Evolutionary conservation across 2,888 invertebrate genomes (phyloP).

Genomic region (Andrena camellia): DNA sequence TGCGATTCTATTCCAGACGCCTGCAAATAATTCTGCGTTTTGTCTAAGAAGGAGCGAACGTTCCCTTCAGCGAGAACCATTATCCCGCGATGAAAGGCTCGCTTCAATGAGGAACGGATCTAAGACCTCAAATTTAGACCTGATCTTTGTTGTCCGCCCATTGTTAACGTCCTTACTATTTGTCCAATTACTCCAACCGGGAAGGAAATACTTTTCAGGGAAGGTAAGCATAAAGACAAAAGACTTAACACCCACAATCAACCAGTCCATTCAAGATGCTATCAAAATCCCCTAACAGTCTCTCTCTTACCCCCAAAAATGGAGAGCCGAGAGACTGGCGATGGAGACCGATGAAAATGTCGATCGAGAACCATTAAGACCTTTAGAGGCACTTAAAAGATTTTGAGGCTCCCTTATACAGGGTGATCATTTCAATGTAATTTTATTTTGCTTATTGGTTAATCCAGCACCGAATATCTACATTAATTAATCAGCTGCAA

Average conservation of each 20-base stretch:
- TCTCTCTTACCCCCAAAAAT: too few relatives aligned
- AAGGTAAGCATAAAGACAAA: not conserved
- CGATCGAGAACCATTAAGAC: too few relatives aligned
- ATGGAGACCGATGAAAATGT: too few relatives aligned
- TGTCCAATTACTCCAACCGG: conserved; percentile 4
- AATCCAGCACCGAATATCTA: too few relatives aligned
- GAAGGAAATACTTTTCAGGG: not conserved
- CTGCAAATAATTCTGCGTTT: conserved; percentile 44
- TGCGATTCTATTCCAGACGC: conserved; percentile 22
- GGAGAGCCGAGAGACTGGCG: too few relatives aligned
- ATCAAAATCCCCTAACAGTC: too few relatives aligned
- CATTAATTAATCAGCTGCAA: too few relatives aligned
- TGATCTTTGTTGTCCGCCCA: not conserved
- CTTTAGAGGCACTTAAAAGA: too few relatives aligned
- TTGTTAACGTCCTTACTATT: not conserved
- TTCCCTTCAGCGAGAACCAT: not conserved
- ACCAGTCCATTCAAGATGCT: too few relatives aligned
- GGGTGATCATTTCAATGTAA: too few relatives aligned
- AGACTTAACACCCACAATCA: not conserved
- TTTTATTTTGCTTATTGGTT: too few relatives aligned
- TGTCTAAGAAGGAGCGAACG: not conserved
- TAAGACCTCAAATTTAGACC: not conserved
- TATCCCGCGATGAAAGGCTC: not conserved
- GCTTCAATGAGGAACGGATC: not conserved
- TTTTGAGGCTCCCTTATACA: too few relatives aligned